Evolutionary conservation across 2,888 invertebrate species (phyloP), one percentile per base, ranked within the genome.

Genomic region (Caenorhabditis sp.): DNA sequence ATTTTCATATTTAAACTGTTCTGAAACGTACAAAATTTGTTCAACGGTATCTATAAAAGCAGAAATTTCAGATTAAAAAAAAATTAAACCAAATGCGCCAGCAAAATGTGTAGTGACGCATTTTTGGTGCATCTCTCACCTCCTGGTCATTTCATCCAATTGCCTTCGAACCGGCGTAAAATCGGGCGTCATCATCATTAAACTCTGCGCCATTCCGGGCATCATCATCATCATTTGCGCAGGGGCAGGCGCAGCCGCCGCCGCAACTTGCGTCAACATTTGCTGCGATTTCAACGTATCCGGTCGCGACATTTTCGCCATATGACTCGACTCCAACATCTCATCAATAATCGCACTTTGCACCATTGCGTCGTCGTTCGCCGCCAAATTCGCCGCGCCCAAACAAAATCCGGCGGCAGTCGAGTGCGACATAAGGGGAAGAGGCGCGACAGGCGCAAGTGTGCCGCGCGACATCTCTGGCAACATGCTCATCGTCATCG

Each of bases 401-500:
- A 80, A 43, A 59, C 83, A 82, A 63, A 83, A 80, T 27, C 80
- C 80, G n/a, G 83, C 76, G 14, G 83, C 80, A 1, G 85, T 85
- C 7, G 81, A 81, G 25, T 84, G 85, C 0, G 84, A 84, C 87
- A 87, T 87, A 14, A 68, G 69, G 43, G 67, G n/a, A n/a, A n/a
- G 67, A 0, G 71, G 61, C 17, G 92, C 94, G 86, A 1, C 53
- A 27, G 70, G 57, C 23, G 80, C 81, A 43, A 78, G 80, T 25
- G 70, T 65, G 25, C 81, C 78, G 12, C 70, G 69, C 1, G 75
- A 63, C 62, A 81, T 64, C 17, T 78, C 76, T 1, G 76, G 75
- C 50, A 84, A 73, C 65, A 76, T 70, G 26, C 78, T 79, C 68
- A 80, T 94, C 87, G 94, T 93, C 84, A 94, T 94, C 31, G 81